Conservation (phyloP, 2,113 vertebrate genomes). For the Myrmophylax atrothorax region DNA sequence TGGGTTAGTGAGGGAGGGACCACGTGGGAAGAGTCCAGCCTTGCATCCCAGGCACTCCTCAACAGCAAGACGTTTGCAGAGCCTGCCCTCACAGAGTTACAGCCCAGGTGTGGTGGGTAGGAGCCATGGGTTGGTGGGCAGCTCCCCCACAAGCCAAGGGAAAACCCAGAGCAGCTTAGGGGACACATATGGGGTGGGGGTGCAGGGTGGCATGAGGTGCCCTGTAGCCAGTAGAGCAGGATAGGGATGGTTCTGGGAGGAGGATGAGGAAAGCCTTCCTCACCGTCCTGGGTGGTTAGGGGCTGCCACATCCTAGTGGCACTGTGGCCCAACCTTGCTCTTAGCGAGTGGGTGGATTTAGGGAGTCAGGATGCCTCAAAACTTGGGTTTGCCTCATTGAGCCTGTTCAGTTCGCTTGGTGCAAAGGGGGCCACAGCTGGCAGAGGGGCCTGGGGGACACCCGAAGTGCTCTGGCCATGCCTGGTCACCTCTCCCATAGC, state of each 20-base stretch:
- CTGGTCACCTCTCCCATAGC: neutral
- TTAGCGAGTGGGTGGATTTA: neutral
- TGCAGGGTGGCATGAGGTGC: neutral
- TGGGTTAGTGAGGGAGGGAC: neutral
- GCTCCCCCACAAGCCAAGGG: fast-evolving
- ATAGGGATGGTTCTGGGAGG: neutral
- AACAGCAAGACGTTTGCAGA: fast-evolving
- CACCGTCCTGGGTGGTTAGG: fast-evolving
- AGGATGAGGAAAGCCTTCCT: neutral
- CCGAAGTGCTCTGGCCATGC: fast-evolving
- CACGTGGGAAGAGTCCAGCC: fast-evolving
- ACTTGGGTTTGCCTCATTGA: fast-evolving
- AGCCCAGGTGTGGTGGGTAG: neutral
- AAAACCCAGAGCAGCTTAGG: neutral
- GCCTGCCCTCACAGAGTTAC: neutral
- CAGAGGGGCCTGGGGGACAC: neutral
- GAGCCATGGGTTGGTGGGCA: neutral
- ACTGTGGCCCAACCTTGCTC: fast-evolving
- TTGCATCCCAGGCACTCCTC: neutral
- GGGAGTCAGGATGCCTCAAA: neutral
- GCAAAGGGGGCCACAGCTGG: fast-evolving
- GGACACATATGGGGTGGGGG: neutral
- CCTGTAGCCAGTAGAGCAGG: neutral
- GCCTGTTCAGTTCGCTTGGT: neutral
- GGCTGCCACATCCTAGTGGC: neutral